Base-by-base conservation (phyloP, 2,888 invertebrate species). In the Anagyrus pseudococci region DNA sequence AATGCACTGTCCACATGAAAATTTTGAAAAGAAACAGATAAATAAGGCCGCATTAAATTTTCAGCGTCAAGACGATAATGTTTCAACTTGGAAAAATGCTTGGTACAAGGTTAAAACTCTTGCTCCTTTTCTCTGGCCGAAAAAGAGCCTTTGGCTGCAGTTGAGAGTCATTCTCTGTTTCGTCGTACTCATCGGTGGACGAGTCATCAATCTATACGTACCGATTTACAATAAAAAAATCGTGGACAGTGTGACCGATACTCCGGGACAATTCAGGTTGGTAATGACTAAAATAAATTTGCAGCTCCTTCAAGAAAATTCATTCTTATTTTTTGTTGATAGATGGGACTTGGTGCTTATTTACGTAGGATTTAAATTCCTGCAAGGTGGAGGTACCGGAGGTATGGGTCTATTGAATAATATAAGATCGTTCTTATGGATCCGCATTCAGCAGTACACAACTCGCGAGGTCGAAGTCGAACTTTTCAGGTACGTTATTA, bases 61-160 rank as follows among this genome's bases (percentile, higher is more conserved):
- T 55, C 66, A 84, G 83, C 77, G 78, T 60, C 72, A 70, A 4
- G 83, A 84, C 71, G 87, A 87, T 7, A 87, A 85, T 73, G 83
- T 84, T 60, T 94, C 94, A 7, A 91, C 94, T 40, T 94, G 93
- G 85, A 84, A 85, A 61, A 92, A 92, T 82, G 87, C 88, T 3
- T 90, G 88, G 85, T 85, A 86, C 72, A 96, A 96, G 81, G 78
- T 93, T 13, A 87, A 87, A 72, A 89, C 88, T 4, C 85, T 98
- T 46, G 83, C 91, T 67, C 98, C 98, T 1, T 98, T 95, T 83
- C 83, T 98, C 33, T 99, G 98, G 98, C 98, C 98, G 0, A 90
- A 88, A 73, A 93, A 90, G 72, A 91, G 90, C 76, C 56, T 83
- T 20, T 72, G 85, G 8, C 85, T 98, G 4, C 98, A 98, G 81